These are phyloP conservation scores for Physella acuta DNA, from an alignment of 1,140 invertebrate species.

Conservation along the genomic window DNA sequence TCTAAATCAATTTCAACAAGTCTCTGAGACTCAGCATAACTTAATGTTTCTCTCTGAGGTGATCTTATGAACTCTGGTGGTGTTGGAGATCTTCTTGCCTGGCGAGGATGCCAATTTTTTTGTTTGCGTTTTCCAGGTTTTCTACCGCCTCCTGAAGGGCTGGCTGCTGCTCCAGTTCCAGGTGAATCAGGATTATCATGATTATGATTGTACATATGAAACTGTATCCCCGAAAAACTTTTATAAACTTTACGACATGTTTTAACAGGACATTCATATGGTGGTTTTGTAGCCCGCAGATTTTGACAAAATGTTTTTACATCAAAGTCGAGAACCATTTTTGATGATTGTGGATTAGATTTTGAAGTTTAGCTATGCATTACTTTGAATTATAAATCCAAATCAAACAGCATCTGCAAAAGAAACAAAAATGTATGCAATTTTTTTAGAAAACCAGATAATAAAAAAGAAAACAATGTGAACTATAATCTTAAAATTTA, in stretches of 20 bases:
- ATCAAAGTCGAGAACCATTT: conserved; percentile 79
- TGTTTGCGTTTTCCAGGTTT: conserved; percentile 41
- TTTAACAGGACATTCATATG: conserved; percentile 80
- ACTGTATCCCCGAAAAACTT: conserved; percentile 80
- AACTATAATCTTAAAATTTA: too few species aligned
- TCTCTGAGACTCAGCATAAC: conserved; percentile 78
- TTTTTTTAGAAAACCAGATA: too few species aligned
- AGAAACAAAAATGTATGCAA: not conserved
- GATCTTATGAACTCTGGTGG: conserved; percentile 55
- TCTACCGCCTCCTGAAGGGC: conserved; percentile 37
- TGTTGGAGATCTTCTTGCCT: conserved; percentile 53
- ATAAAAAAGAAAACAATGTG: too few species aligned
- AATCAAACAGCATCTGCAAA: not conserved
- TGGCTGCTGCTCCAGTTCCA: conserved; percentile 19
- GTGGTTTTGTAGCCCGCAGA: conserved; percentile 76
- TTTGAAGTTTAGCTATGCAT: too few species aligned
- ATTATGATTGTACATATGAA: conserved; percentile 81
- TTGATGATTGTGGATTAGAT: conserved; percentile 9
- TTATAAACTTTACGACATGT: conserved; percentile 84
- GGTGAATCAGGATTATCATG: conserved; percentile 66
- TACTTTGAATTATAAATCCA: too few species aligned
- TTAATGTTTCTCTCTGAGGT: conserved; percentile 62
- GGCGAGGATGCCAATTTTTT: conserved; percentile 50
- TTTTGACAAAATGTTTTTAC: conserved; percentile 81
- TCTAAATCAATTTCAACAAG: conserved; percentile 83